Conservation (phyloP, 2,888 invertebrate species). For the Hypercompe scribonia region DNA sequence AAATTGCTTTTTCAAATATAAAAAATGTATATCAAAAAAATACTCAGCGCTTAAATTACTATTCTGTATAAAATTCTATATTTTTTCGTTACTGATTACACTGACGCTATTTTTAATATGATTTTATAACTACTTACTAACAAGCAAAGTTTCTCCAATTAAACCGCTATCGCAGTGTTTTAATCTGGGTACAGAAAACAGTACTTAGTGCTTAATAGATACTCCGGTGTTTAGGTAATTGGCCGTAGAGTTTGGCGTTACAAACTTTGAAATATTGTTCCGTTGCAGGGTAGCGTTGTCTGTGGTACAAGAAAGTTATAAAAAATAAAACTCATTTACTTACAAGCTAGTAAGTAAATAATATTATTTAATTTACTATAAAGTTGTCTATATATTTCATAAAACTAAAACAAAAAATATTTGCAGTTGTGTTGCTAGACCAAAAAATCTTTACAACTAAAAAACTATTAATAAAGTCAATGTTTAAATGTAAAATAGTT, state of each 20-base stretch:
- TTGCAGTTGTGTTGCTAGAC: too few species aligned
- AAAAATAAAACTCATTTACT: not conserved
- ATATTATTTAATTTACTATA: too few species aligned
- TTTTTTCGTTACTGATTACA: too few species aligned
- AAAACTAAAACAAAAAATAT: too few species aligned
- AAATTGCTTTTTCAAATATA: not conserved
- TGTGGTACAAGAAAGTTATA: not conserved
- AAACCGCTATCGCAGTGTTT: conserved; percentile 56
- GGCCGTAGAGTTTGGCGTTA: conserved; percentile 45
- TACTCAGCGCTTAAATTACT: not conserved
- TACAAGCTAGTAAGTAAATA: too few species aligned
- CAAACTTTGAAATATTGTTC: conserved; percentile 56
- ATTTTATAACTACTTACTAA: conserved; percentile 1
- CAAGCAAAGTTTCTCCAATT: conserved; percentile 40
- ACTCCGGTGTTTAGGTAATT: conserved; percentile 51
- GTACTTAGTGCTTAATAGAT: conserved; percentile 51
- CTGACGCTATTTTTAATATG: too few species aligned
- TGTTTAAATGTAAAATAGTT: too few species aligned
- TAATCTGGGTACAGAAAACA: conserved; percentile 51
- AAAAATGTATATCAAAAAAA: not conserved
- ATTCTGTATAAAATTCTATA: not conserved
- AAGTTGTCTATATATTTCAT: too few species aligned
- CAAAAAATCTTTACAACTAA: too few species aligned
- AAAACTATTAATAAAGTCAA: too few species aligned
- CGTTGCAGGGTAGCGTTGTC: not conserved